Evolutionary conservation across 2,113 vertebrate species (phyloP), one percentile per base, ranked within the genome.

Genomic region (Oryzias melastigma): DNA sequence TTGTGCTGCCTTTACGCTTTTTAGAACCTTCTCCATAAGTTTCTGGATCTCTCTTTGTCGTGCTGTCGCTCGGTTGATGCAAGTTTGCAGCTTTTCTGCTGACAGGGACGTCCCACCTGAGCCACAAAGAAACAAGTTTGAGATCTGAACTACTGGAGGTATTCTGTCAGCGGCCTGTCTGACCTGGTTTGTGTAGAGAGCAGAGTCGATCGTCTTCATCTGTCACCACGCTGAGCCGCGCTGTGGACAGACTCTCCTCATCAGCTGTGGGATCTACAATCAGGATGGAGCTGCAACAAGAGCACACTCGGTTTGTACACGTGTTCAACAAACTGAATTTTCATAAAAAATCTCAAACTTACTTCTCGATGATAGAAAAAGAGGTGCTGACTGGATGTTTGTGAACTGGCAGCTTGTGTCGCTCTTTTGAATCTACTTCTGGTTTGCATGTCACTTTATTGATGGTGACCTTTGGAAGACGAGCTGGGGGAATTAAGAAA

Each of bases 311-410:
- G 19, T 6, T 67, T 18, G 46, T 16, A 44, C 43, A 14, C 1
- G 27, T 5, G 6, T 29, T 29, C 27, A 29, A 15, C 44, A 45
- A 16, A 17, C 44, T 22, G 22, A 22, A 22, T 22, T 3, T 22
- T 17, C 17, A 7, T 7, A 3, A 5, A 17, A 18, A 7, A n/a
- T 46, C 5, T 64, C 2, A n/a, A 52, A 71, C 94, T 92, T 93
- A 99, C 97, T 95, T 91, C 69, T 98, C 96, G 54, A 99, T 97
- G 71, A 99, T 41, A 17, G 93, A 93, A 86, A 99, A 98, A 0
- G 96, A 96, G 3, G 95, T 92, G 18, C 92, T 88, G 44, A 97
- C 86, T 0, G 96, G 96, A 71, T 95, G 91, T 65, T 90, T 93
- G 84, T 78, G 91, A 64, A 99, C 85, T 35, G 85, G 82, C 75